Base-by-base conservation (phyloP, 2,797 vertebrate genomes). In the Sebastes matsubarae region DNA sequence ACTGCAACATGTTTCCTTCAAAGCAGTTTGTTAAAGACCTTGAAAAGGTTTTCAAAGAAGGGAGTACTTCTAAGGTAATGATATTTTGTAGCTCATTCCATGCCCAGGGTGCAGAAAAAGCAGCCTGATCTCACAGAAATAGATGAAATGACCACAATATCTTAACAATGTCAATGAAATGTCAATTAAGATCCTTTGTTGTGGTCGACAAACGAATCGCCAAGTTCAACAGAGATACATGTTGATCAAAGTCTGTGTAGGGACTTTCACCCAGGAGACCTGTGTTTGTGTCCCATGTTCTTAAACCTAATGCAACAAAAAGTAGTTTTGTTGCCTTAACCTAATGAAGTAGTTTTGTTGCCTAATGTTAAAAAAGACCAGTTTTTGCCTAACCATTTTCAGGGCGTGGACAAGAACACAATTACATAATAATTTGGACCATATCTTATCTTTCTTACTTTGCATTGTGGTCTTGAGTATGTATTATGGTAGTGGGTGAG, bases 391-490 rank as follows among this genome's bases (percentile, higher is more conserved):
- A 50, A 50, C 16, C 46, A 0, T 50, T 50, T 50, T 50, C 18
- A 20, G 46, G 18, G 46, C 8, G 10, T 25, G 72, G 58, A 20
- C 1, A 0, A 57, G 32, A 74, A 60, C n/a, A 8, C n/a, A 36
- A 29, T 77, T 79, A 29, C 27, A 27, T 12, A 88, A 88, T 30
- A 32, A n/a, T 5, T 11, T 34, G 20, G 20, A 36, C 10, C 16
- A 42, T 63, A 71, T 78, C 69, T 75, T 70, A 71, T 78, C 79
- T 75, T 70, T 54, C 2, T 2, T 65, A 75, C 71, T 77, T 74
- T 81, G 65, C 27, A n/a, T 76, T 66, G 55, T 58, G 8, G 54
- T 65, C 20, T 4, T 30, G 3, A 50, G 14, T 25, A 13, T 38
- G 55, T 38, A 7, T 61, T 46, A 34, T 29, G 6, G 16, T 9